These are phyloP conservation scores for Esox niger DNA, from an alignment of 2,113 vertebrate genomes.

Conservation along the genomic window DNA sequence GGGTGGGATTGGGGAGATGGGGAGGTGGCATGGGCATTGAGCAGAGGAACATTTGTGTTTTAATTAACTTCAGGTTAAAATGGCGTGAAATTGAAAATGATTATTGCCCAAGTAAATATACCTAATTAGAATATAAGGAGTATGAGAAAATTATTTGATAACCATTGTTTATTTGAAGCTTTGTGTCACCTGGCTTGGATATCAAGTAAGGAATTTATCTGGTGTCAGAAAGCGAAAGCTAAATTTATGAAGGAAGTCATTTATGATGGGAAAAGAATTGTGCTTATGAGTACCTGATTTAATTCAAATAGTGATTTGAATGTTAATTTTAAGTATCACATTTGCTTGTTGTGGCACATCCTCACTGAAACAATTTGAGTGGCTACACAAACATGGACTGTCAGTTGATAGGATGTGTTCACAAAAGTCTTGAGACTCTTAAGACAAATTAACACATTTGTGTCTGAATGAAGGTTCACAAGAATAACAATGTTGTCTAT, in stretches of 20 bases:
- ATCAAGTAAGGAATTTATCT: conserved; percentile 51
- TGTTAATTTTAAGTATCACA: too few relatives aligned
- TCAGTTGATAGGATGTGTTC: too few relatives aligned
- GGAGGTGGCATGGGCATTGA: conserved; percentile 33
- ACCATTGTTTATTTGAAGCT: conserved; percentile 68
- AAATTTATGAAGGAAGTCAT: neutral
- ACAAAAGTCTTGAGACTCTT: too few relatives aligned
- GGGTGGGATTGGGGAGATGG: neutral
- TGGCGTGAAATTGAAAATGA: conserved; percentile 79
- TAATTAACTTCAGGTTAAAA: conserved; percentile 81
- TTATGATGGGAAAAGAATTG: neutral
- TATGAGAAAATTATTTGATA: conserved; percentile 71
- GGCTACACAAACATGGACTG: too few relatives aligned
- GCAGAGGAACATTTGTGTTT: conserved; percentile 73
- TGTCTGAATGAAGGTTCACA: neutral
- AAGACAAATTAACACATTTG: neutral
- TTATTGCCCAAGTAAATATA: conserved; percentile 76
- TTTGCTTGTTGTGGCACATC: too few relatives aligned
- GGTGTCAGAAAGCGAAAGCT: conserved; percentile 24
- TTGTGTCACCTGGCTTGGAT: conserved; percentile 57
- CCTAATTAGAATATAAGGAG: conserved; percentile 76
- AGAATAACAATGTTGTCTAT: neutral
- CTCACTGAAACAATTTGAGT: too few relatives aligned
- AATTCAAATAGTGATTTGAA: too few relatives aligned
- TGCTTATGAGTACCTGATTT: too few relatives aligned